Base-by-base conservation (phyloP, 1,140 invertebrate species). In the Catajapyx aquilonaris region DNA sequence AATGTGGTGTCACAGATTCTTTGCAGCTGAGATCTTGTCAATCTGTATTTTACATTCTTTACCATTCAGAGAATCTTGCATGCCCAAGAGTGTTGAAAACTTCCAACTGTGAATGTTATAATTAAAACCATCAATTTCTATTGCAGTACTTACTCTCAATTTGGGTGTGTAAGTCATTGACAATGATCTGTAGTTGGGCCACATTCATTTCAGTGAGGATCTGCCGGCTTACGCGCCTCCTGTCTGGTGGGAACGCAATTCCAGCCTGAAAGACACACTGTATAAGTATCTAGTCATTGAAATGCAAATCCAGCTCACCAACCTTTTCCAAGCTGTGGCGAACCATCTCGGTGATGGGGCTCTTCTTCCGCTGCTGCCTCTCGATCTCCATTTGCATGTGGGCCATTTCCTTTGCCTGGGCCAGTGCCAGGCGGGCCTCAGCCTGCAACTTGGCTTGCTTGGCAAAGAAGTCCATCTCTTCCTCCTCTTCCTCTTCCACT, bases 331-430 rank as follows among this genome's bases (percentile, higher is more conserved):
- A 60, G 50, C 73, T 79, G 44, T 65, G 64, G 35, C 75, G 64
- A 25, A 86, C 66, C 69, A 84, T 83, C 54, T 81, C 76, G 4
- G 79, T 83, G 41, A 86, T 83, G 2, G 80, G 81, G 39, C 76
- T 84, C 44, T 76, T 76, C 42, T 81, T 74, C 45, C 76, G 70
- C 40, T 66, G 66, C 47, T 84, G 75, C 42, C 79, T 68, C 49
- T 88, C 81, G 33, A 86, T 74, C 63, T 90, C 79, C 72, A 91
- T 81, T 60, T 91, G 85, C 72, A 90, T 79, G 39, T 80, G 71
- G 2, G 85, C 84, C 73, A 88, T 81, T 55, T 88, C 81, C 54
- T 88, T 71, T 3, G 81, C 85, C 60, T 91, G 85, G 7, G 83
- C 77, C 19, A 93, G 59, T 0, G 87, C 85, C 62, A 87, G 72